Evolutionary conservation across 2,888 invertebrate genomes (phyloP), one percentile per base, ranked within the genome.

Genomic region (Pammene aurita): DNA sequence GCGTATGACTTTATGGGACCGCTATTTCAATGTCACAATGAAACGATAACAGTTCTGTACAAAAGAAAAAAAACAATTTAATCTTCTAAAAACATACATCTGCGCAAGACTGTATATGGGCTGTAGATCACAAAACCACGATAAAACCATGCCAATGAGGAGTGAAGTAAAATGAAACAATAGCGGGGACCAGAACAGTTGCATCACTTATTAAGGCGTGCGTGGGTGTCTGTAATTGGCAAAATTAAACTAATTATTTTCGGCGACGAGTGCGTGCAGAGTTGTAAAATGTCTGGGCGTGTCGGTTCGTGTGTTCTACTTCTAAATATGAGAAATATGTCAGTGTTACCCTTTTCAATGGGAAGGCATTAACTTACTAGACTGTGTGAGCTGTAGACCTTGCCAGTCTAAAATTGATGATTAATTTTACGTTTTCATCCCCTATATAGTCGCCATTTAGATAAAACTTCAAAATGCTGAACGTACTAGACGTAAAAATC

Each of bases 211-310:
- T 75, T 73, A 81, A 81, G 80, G 80, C 76, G 72, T 76, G 72
- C 78, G 77, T 84, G 84, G 83, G 85, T 88, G 83, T 84, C 78
- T 77, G 80, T 87, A 86, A 88, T 89, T 90, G 87, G 79, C 83
- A 76, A 87, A 86, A 89, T 90, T 86, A 86, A 76, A 80, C 75
- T 84, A 81, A 86, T 89, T 86, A 86, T 84, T 86, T 84, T 85
- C 80, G 82, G 80, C 81, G 79, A 75, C 78, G 76, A 78, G 74
- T 48, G 58, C 58, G 64, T 58, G 58, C 64, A 46, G 57, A 63
- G 48, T 48, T 65, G 64, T 41, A 54, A 52, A 64, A 52, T 63
- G 42, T 18, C 13, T 52, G 46, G 52, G 62, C 13, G 54, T n/a
- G 41, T 18, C 44, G 55, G 5, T 52, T 62, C 26, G 50, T 62